Conservation (phyloP, 2,888 invertebrate genomes). For the Drosophila siamana region DNA sequence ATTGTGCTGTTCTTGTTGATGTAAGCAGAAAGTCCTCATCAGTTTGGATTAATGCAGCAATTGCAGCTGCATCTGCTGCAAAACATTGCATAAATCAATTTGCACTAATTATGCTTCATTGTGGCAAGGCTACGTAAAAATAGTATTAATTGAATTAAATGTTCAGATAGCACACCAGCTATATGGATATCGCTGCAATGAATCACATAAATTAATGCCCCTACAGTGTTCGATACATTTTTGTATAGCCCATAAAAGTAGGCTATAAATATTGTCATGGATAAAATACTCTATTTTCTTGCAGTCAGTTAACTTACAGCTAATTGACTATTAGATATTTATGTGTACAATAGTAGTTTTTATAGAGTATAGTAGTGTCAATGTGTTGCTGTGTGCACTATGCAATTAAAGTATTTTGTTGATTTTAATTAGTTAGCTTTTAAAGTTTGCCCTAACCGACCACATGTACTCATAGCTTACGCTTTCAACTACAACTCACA, state of each 20-base stretch:
- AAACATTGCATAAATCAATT: constrained; percentile 68
- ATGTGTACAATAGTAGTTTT: background rate
- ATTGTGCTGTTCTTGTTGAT: background rate
- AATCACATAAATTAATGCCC: constrained; percentile 21
- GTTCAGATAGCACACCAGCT: background rate
- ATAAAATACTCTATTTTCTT: background rate
- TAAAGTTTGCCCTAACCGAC: constrained; percentile 42
- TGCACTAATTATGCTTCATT: constrained; percentile 67
- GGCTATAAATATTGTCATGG: constrained; percentile 11
- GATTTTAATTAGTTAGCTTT: constrained; percentile 43
- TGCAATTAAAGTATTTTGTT: constrained; percentile 18
- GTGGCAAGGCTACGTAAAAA: constrained; percentile 46
- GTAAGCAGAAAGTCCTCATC: constrained; percentile 15
- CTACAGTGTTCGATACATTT: background rate
- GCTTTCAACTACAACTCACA: constrained; percentile 11
- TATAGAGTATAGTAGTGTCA: background rate
- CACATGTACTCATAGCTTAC: constrained; percentile 24
- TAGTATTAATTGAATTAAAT: constrained; percentile 66
- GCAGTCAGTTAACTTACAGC: background rate
- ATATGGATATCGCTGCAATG: constrained; percentile 5
- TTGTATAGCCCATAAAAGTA: constrained; percentile 18
- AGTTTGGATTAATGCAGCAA: constrained; percentile 34
- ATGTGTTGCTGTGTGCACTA: background rate
- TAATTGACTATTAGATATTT: background rate
- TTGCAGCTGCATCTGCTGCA: constrained; percentile 14